Evolutionary conservation across 2,113 vertebrate genomes (phyloP).

Genomic region (Monarcha castaneiventris): DNA sequence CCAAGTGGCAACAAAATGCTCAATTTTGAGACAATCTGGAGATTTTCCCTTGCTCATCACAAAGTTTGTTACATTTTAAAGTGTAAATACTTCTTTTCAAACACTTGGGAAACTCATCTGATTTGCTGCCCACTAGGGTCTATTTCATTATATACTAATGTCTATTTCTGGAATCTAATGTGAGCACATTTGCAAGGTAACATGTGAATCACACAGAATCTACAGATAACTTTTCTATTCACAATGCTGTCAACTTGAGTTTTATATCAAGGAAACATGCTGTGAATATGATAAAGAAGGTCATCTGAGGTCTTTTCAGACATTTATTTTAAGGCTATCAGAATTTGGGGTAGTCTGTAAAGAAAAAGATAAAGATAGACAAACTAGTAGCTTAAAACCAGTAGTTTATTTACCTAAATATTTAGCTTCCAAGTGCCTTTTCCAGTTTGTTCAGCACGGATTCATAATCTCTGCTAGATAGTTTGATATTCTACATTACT

Average conservation of each 20-base stretch:
- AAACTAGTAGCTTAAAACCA: background rate
- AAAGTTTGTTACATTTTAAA: constrained; percentile 26
- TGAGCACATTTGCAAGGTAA: constrained; percentile 34
- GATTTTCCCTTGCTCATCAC: constrained; percentile 29
- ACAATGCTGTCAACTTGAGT: constrained; percentile 26
- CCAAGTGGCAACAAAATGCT: constrained; percentile 46
- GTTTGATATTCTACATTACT: background rate
- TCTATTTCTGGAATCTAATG: constrained; percentile 34
- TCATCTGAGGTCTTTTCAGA: background rate
- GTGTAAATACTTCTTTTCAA: background rate
- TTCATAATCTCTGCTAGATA: background rate
- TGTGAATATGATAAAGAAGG: constrained; percentile 16
- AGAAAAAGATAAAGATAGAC: background rate
- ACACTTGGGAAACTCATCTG: background rate
- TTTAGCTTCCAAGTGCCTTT: background rate
- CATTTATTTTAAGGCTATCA: constrained; percentile 29
- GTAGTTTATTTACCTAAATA: background rate
- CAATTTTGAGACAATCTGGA: constrained; percentile 54
- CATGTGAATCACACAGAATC: constrained; percentile 22
- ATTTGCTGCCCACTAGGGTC: constrained; percentile 9
- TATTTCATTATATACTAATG: background rate
- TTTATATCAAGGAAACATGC: background rate
- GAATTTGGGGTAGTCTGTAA: background rate
- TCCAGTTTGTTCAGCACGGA: background rate
- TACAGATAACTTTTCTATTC: background rate